Conservation (phyloP, 2,113 vertebrate species). For the Theristicus caerulescens region DNA sequence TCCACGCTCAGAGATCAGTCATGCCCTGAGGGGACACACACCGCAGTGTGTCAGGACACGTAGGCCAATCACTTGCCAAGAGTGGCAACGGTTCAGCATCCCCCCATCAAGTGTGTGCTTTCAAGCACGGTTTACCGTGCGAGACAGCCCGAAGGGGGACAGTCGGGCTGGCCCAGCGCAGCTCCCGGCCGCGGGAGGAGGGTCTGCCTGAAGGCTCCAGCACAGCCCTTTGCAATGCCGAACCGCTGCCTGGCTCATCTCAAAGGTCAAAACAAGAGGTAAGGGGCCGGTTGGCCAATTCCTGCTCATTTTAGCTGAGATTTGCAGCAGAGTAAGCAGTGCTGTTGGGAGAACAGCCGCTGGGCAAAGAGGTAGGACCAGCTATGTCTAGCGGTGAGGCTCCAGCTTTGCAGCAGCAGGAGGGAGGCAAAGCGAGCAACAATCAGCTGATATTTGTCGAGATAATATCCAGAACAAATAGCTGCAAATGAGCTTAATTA, state of each 20-base stretch:
- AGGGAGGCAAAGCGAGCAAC: background rate
- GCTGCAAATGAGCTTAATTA: background rate
- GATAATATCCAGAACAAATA: background rate
- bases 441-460: background rate
- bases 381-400: background rate
- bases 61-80: background rate
- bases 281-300: background rate
- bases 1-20: background rate
- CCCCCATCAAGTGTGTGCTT: background rate
- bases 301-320: background rate
- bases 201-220: background rate
- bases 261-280: background rate
- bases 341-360: background rate
- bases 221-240: background rate
- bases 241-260: background rate
- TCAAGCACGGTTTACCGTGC: background rate
- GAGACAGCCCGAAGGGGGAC: background rate
- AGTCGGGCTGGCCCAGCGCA: background rate
- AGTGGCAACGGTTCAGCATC: background rate
- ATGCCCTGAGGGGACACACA: background rate
- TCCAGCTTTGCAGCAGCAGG: background rate
- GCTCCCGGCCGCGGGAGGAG: background rate
- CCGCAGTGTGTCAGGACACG: background rate
- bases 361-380: background rate
- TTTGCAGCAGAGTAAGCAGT: background rate